Conservation (phyloP, 2,797 vertebrate genomes). For the Lates japonicus region DNA sequence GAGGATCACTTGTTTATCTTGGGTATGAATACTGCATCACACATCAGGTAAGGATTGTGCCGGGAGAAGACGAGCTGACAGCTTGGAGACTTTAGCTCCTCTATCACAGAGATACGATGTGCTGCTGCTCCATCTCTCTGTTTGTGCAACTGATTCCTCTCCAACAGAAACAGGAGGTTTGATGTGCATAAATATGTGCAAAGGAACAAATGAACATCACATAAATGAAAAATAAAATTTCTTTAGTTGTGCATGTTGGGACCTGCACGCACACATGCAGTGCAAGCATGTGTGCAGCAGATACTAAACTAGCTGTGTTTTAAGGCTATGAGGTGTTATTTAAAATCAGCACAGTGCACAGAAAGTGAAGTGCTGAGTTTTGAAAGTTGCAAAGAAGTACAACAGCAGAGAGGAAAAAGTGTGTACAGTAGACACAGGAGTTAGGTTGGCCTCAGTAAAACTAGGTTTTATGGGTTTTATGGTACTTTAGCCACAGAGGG, state of each 20-base stretch:
- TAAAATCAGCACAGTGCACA: constrained; percentile 31
- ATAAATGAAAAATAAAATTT: background rate
- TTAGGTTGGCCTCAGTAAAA: background rate
- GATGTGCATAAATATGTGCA: constrained; percentile 17
- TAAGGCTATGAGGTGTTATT: background rate
- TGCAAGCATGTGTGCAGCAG: background rate
- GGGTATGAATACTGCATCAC: constrained; percentile 50
- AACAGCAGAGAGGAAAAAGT: background rate
- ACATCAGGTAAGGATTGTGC: constrained; percentile 34
- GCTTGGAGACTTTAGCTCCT: constrained; percentile 57
- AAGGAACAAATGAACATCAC: constrained; percentile 6
- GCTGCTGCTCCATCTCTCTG: constrained; percentile 20
- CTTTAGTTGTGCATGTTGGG: background rate
- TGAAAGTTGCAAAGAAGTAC: constrained; percentile 12
- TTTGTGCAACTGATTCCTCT: constrained; percentile 35
- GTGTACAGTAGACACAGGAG: background rate
- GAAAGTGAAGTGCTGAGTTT: constrained; percentile 47
- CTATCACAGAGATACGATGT: constrained; percentile 39
- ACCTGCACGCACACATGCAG: background rate
- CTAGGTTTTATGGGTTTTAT: constrained; percentile 30
- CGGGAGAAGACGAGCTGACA: constrained; percentile 47
- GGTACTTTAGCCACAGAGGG: constrained; percentile 32
- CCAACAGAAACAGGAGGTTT: constrained; percentile 3
- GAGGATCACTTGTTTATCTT: constrained; percentile 28
- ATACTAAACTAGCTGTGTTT: constrained; percentile 3